Base-by-base conservation (phyloP, 2,888 invertebrate species). In the Caenorhabditis zanzibari region DNA sequence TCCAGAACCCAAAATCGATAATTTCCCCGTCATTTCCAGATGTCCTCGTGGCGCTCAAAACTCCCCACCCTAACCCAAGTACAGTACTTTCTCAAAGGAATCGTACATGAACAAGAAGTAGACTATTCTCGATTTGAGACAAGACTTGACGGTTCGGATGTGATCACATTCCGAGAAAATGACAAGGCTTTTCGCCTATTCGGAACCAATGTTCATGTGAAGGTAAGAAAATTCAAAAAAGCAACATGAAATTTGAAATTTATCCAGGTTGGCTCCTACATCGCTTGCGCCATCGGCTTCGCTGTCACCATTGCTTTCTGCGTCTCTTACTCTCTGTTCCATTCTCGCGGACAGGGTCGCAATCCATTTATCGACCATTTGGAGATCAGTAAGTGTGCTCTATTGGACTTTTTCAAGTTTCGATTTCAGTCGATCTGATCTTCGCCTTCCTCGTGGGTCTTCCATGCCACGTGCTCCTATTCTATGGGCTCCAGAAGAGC, bases 131-230 rank as follows among this genome's bases (percentile, higher is more conserved):
- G 86, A 41, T 87, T 87, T 61, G 87, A 87, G 54, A 84, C 86
- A 14, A 88, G 86, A 82, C 52, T 85, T 16, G 88, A 86, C 59
- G 80, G 80, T 4, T 84, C 85, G 2, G 88, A 88, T 49, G 85
- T 88, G 9, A 82, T 85, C 6, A 88, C 85, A 6, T 88, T 88
- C 61, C 83, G 87, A 10, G 88, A 88, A 59, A 88, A 88, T 41
- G 88, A 88, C 66, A 83, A 85, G 22, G 84, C 75, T 3, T 88
- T 88, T 38, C 76, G 88, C 9, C 59, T 88, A n/a, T 88, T 88
- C 24, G 82, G 86, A 3, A 86, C 88, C 4, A 88, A 88, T 76
- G 87, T 88, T 49, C 88, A 87, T 72, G 87, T 87, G 22, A 88
- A 88, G 69, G 86, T 87, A 24, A 22, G 77, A n/a, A n/a, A n/a